Evolutionary conservation across 1,140 invertebrate species (phyloP), one percentile per base, ranked within the genome.

Genomic region (Ganaspis sp.): DNA sequence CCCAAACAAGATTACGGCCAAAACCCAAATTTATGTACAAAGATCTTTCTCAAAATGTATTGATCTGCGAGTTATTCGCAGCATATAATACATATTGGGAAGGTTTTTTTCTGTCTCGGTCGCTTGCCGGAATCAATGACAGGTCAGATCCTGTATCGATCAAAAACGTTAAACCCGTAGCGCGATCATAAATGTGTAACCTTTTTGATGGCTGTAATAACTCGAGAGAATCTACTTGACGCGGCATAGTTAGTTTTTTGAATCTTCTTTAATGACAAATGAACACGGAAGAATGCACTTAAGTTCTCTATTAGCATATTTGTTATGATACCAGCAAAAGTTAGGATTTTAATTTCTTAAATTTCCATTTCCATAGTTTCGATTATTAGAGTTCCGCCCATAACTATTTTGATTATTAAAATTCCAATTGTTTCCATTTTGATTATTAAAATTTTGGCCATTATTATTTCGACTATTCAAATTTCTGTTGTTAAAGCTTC

Each of bases 31-130:
- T 80, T 0, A 90, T 72, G 11, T 74, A 58, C 3, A 90, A 29
- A 6, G 81, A 85, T 29, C 78, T 77, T 29, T 78, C 76, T 5
- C 88, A 88, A 77, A 88, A 90, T 5, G 86, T 90, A 1, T 76
- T 37, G 37, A 90, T 90, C 0, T 72, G n/a, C 0, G 86, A 26
- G 9, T 78, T 79, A 71, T 85, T 86, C 1, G 83, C 80, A 1
- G 84, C 81, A 17, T 34, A 81, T 4, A 89, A 70, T 69, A 79
- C 54, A 75, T 83, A 83, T n/a, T 73, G 37, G 9, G 75, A 82
- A 26, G 70, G 77, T 26, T 58, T 72, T 38, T 26, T 21, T 49
- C 1, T 54, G 6, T 70, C 73, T 23, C 71, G 53, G 9, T 76
- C 21, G 29, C 38, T 17, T 1, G n/a, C 49, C 15, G 80, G 74